A percentile compares a stretch with the other conserved stretches of the same genome.
Evolutionary conservation across 2,888 invertebrate genomes (phyloP).

Genomic region (Furcula furcula): DNA sequence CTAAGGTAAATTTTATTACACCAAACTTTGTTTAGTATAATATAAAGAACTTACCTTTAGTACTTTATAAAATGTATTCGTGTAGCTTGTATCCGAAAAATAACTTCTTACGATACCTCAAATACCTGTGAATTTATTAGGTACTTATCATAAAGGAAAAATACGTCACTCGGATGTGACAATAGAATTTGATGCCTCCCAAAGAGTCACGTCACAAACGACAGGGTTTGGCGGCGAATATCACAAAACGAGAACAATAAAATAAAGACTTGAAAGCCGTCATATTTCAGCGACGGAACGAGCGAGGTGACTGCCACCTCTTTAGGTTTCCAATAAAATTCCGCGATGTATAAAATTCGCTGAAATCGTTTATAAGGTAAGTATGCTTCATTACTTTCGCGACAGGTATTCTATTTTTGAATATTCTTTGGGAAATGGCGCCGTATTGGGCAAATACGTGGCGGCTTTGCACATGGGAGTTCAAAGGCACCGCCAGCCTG

Average conservation of each 20-base stretch:
- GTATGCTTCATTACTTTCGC: constrained; percentile 69
- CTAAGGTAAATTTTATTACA: too few relatives aligned
- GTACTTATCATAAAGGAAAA: background rate
- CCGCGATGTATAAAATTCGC: constrained; percentile 56
- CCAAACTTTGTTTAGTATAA: too few relatives aligned
- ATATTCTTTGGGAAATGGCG: constrained; percentile 50
- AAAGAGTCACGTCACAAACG: constrained; percentile 26
- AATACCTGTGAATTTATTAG: too few relatives aligned
- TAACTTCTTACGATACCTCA: too few relatives aligned
- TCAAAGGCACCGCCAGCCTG: constrained; percentile 43
- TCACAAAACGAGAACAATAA: constrained; percentile 37
- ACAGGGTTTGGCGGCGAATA: constrained; percentile 30
- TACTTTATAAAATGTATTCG: too few relatives aligned
- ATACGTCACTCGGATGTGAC: background rate
- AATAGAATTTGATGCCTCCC: constrained; percentile 11
- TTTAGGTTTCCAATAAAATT: constrained; percentile 62
- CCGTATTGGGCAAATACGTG: constrained; percentile 37
- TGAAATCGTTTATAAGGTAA: constrained; percentile 66
- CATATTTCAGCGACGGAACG: constrained; percentile 23
- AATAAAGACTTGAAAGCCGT: constrained; percentile 40
- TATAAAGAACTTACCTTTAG: too few relatives aligned
- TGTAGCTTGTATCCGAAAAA: too few relatives aligned
- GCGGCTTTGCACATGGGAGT: constrained; percentile 35
- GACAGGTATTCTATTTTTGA: constrained; percentile 53
- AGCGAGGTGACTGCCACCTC: constrained; percentile 34